Evolutionary conservation across 2,113 vertebrate species (phyloP).

Genomic region (Phoenicopterus ruber): DNA sequence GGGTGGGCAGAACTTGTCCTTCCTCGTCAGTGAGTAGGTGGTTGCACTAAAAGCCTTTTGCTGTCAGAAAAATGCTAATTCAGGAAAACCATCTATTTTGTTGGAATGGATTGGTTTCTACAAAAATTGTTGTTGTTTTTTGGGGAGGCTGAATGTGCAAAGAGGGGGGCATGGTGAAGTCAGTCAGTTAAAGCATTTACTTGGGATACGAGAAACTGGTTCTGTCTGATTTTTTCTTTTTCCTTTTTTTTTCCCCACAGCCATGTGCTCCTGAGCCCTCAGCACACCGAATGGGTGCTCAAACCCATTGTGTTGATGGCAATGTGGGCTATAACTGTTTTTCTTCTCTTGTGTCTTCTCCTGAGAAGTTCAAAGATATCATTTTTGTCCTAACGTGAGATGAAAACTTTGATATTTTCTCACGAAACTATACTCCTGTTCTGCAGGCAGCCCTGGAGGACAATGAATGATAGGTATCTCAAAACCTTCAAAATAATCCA

Average conservation of each 20-base stretch:
- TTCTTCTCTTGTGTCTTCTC: background rate
- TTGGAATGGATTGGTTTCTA: background rate
- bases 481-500: background rate
- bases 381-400: background rate
- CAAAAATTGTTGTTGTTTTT: background rate
- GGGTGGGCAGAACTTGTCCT: background rate
- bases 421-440: background rate
- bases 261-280: background rate
- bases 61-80: background rate
- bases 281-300: background rate
- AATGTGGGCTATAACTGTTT: background rate
- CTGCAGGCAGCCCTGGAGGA: background rate
- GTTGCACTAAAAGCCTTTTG: background rate
- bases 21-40: background rate
- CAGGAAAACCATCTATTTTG: background rate
- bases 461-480: background rate
- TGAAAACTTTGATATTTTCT: background rate
- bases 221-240: fast-evolving
- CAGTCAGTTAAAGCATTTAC: background rate
- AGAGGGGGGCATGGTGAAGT: background rate
- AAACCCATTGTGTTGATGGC: background rate
- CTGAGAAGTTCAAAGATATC: background rate
- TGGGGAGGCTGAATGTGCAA: background rate
- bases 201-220: background rate
- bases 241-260: no score